These are phyloP conservation scores for Leptinotarsa juncta DNA, from an alignment of 2,888 invertebrate species.

Conservation along the genomic window DNA sequence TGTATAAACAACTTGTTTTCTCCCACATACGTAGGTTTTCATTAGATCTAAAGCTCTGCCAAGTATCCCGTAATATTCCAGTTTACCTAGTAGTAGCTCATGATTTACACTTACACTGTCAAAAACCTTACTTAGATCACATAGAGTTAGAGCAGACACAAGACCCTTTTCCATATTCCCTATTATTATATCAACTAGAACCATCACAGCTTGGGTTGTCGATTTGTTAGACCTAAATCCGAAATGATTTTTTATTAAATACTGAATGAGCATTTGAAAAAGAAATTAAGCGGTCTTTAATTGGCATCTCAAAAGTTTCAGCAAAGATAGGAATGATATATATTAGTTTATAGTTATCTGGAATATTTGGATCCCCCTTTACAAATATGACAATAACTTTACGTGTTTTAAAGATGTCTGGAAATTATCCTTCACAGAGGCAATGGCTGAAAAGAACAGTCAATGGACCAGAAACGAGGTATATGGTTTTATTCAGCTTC, in stretches of 20 bases:
- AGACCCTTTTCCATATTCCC: neutral
- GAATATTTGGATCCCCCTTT: too few species aligned
- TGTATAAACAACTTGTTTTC: conserved; percentile 23
- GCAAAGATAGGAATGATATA: too few species aligned
- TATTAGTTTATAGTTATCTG: too few species aligned
- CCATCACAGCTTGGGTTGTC: conserved; percentile 9
- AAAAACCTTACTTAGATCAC: conserved; percentile 9
- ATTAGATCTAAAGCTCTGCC: neutral
- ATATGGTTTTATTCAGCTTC: too few species aligned
- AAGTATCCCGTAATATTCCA: neutral
- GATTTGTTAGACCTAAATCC: neutral
- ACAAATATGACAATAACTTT: too few species aligned
- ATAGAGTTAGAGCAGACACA: neutral
- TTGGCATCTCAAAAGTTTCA: too few species aligned
- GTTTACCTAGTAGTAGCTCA: neutral
- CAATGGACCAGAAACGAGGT: too few species aligned
- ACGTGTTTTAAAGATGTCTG: too few species aligned
- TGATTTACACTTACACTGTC: neutral
- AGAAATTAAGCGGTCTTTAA: too few species aligned
- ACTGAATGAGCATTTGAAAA: neutral
- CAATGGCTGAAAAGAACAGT: too few species aligned
- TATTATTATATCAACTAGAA: neutral
- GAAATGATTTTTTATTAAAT: neutral
- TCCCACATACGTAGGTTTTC: conserved; percentile 2
- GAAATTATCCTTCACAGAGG: too few species aligned